Conservation (phyloP, 92 coral and sea anemone genomes). For the Parazoanthus atlanticus region DNA sequence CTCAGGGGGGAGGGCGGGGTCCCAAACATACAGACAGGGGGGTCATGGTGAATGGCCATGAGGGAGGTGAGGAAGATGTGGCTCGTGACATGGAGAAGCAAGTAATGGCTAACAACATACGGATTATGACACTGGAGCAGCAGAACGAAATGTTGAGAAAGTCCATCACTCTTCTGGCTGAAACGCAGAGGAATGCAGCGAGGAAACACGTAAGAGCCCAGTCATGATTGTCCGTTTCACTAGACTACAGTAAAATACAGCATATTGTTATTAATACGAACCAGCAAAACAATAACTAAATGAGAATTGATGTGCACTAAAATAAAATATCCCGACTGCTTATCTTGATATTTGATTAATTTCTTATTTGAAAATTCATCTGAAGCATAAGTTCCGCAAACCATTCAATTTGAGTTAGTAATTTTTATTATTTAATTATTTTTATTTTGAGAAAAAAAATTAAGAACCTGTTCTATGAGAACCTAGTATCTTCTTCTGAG, state of each 20-base stretch:
- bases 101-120: conserved; percentile 90
- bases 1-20: conserved; percentile 41
- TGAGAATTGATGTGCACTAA: no score
- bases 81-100: conserved; percentile 93
- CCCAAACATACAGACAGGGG: conserved; percentile 36
- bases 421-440: no score
- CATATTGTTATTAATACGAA: no score
- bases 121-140: conserved; percentile 82
- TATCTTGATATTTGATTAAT: no score
- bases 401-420: no score
- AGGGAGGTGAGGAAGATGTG: conserved; percentile 62
- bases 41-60: conserved; percentile 51
- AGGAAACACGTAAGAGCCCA: conserved; percentile 66
- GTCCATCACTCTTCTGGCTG: conserved; percentile 77
- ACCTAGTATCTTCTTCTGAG: no score
- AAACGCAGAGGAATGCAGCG: conserved; percentile 59
- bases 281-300: no score
- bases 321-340: no score
- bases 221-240: not conserved
- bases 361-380: no score
- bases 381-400: no score
- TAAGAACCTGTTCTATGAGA: no score
- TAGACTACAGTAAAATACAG: not conserved
- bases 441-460: no score
- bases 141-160: conserved; percentile 94